phyloP scores from a whole-genome alignment of 1,140 invertebrate genomes.

The Pomacea maculata region DNA sequence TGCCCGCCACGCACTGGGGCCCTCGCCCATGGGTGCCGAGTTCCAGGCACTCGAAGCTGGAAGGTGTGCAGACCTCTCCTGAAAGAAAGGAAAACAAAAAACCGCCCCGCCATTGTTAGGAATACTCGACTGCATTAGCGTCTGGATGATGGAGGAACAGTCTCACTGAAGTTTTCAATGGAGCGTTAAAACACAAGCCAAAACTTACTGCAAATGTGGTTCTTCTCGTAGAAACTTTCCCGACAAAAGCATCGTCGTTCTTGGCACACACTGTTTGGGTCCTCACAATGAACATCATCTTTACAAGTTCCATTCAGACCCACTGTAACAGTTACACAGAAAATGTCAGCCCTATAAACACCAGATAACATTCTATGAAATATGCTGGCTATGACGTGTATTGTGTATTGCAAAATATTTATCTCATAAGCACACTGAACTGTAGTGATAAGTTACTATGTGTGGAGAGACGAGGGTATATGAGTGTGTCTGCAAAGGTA shows the following conservation, averaged over 20 bases:
- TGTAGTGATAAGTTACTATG: no score
- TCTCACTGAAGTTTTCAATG: no score
- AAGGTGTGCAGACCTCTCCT: constrained; percentile 40
- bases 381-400: background rate
- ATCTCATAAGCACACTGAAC: no score
- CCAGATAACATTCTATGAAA: background rate
- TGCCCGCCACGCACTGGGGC: constrained; percentile 90
- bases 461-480: no score
- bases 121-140: no score
- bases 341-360: background rate
- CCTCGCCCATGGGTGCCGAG: constrained; percentile 36
- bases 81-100: constrained; percentile 10
- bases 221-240: constrained; percentile 25
- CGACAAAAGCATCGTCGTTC: constrained; percentile 21
- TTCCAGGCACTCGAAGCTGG: constrained; percentile 60
- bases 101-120: no score
- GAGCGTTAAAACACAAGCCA: background rate
- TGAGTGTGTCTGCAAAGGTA: no score
- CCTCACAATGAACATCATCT: constrained; percentile 28
- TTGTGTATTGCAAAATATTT: no score
- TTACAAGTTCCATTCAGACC: constrained; percentile 26
- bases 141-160: no score
- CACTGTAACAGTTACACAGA: constrained; percentile 19
- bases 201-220: constrained; percentile 34
- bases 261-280: constrained; percentile 30